Percentiles rank a stretch among this genome's conserved stretches.
These are phyloP conservation scores for Syngnathus floridae DNA, from an alignment of 2,113 vertebrate genomes.

Conservation along the genomic window DNA sequence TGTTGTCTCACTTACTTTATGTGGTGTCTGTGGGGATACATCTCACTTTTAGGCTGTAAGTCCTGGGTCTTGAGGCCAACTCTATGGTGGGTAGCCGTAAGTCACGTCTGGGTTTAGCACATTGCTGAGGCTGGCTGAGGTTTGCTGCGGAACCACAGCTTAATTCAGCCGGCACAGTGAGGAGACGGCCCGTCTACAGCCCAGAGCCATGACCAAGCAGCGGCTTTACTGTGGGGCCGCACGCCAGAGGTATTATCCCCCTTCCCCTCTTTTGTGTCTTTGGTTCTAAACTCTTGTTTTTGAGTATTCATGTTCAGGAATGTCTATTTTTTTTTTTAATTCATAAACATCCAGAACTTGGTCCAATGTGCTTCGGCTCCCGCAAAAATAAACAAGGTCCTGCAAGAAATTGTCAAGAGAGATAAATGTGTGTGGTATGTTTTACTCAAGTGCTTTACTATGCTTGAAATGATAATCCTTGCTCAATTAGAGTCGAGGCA, in stretches of 20 bases:
- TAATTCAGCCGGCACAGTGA: constrained; percentile 58
- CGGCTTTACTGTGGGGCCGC: constrained; percentile 49
- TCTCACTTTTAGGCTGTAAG: constrained; percentile 37
- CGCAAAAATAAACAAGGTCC: constrained; percentile 40
- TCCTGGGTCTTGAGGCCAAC: constrained; percentile 48
- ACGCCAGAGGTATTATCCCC: constrained; percentile 53
- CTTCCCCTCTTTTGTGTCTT: constrained; percentile 26
- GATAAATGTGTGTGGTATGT: constrained; percentile 51
- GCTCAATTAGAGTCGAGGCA: constrained; percentile 40
- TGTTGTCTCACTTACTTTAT: constrained; percentile 34
- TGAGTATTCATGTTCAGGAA: constrained; percentile 20
- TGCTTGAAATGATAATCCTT: constrained; percentile 59
- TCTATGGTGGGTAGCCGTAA: constrained; percentile 62
- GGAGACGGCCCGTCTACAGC: constrained; percentile 67
- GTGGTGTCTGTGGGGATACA: constrained; percentile 33
- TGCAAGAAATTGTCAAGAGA: constrained; percentile 36
- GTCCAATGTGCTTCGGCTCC: constrained; percentile 6
- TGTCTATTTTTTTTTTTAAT: constrained; percentile 9
- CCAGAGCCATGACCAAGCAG: constrained; percentile 63
- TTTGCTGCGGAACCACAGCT: constrained; percentile 62
- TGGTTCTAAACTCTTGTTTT: constrained; percentile 9
- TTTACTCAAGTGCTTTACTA: constrained; percentile 59
- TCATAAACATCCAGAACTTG: neutral
- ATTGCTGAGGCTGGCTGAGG: constrained; percentile 64
- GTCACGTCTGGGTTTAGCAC: constrained; percentile 68